Conservation (phyloP, 1,140 invertebrate species). For the Teleogryllus occipitalis region DNA sequence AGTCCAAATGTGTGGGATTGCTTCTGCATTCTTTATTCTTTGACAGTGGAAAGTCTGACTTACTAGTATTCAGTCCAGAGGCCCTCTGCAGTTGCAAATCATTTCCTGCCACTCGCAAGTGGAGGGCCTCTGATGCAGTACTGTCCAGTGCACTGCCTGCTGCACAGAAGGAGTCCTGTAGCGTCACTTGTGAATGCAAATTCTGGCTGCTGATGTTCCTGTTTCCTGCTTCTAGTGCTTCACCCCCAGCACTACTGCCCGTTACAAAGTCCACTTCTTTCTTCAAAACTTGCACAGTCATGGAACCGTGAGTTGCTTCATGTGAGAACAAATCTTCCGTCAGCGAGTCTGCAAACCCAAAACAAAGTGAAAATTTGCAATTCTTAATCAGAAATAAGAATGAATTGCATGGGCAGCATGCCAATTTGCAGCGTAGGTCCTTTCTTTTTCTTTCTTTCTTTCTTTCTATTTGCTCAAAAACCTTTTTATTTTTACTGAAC, state of each 20-base stretch:
- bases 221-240: background rate
- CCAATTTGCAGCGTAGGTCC: background rate
- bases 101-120: background rate
- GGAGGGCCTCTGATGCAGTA: background rate
- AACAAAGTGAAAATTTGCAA: background rate
- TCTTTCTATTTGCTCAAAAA: no score
- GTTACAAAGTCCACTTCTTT: background rate
- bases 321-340: background rate
- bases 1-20: conserved; percentile 9
- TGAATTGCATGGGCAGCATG: background rate
- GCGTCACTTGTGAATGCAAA: background rate
- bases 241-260: background rate
- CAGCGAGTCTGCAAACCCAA: background rate
- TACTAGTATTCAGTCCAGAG: background rate
- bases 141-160: background rate
- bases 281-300: background rate
- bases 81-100: background rate
- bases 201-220: background rate
- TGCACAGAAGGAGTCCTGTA: background rate
- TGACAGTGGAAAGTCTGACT: background rate
- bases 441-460: no score
- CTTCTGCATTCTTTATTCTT: conserved; percentile 9
- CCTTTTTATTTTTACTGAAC: no score
- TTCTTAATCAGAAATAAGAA: background rate
- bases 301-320: background rate